A percentile compares a stretch with the other conserved stretches of the same genome.
Evolutionary conservation across 2,888 invertebrate species (phyloP).

Genomic region (Zygothrica quintamaculata): DNA sequence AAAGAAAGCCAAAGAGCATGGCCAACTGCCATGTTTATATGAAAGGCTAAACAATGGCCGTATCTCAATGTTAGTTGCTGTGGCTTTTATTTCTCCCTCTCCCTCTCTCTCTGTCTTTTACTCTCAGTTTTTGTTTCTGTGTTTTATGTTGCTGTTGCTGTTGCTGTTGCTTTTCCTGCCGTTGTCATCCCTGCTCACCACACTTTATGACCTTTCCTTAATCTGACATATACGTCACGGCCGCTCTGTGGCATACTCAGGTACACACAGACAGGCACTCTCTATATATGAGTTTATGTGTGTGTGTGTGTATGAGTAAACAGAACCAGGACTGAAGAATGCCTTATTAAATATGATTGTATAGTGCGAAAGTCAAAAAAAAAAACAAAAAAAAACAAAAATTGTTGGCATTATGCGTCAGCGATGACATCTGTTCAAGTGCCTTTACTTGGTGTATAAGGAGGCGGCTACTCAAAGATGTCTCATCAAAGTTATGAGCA

Average conservation of each 20-base stretch:
- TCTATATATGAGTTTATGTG: slow-evolving; percentile 10
- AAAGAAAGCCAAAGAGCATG: slow-evolving; percentile 45
- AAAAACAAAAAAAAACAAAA: too few species aligned
- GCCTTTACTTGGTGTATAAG: slow-evolving; percentile 23
- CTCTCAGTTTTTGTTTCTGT: slow-evolving; percentile 4
- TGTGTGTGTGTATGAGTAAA: neutral
- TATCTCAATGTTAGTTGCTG: slow-evolving; percentile 56
- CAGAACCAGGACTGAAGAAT: slow-evolving; percentile 34
- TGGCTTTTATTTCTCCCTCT: slow-evolving; percentile 8
- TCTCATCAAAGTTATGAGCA: slow-evolving; percentile 52
- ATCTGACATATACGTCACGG: slow-evolving; percentile 82
- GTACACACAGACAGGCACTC: slow-evolving; percentile 17
- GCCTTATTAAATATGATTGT: slow-evolving; percentile 77
- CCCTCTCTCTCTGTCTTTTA: too few species aligned
- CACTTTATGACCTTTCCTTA: slow-evolving; percentile 77
- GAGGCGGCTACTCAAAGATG: slow-evolving; percentile 53
- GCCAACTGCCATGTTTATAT: slow-evolving; percentile 75
- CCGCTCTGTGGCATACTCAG: slow-evolving; percentile 35
- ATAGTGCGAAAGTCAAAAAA: slow-evolving; percentile 63
- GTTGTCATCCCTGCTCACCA: slow-evolving; percentile 80
- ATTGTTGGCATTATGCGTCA: slow-evolving; percentile 58
- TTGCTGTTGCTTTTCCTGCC: slow-evolving; percentile 9
- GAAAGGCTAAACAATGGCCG: slow-evolving; percentile 72
- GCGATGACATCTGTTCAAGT: slow-evolving; percentile 78
- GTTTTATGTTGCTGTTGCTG: neutral